phyloP scores from a whole-genome alignment of 2,888 invertebrate species.

The Scotopteryx bipunctaria region DNA sequence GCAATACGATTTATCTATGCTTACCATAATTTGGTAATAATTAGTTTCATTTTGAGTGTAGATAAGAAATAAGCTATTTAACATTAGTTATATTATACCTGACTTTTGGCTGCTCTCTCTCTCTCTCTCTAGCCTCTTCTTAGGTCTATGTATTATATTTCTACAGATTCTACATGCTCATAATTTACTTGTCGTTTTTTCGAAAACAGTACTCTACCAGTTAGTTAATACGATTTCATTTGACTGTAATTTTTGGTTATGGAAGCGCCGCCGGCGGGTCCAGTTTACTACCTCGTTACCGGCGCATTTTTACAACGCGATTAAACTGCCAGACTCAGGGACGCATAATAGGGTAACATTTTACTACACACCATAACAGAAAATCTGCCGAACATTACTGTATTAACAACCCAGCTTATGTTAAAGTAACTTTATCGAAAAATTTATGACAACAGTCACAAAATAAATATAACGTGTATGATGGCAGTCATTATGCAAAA shows the following conservation, averaged over 20 bases:
- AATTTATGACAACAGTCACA: constrained; percentile 7
- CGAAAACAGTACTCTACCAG: too few relatives aligned
- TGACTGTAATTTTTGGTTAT: constrained; percentile 47
- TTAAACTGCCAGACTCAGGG: constrained; percentile 67
- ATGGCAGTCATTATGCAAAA: constrained; percentile 20
- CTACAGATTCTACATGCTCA: too few relatives aligned
- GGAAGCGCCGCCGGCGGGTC: constrained; percentile 46
- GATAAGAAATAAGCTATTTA: too few relatives aligned
- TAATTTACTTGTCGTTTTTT: too few relatives aligned
- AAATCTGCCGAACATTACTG: constrained; percentile 20
- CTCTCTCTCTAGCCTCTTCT: too few relatives aligned
- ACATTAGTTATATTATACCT: too few relatives aligned
- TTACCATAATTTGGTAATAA: too few relatives aligned
- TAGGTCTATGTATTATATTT: too few relatives aligned
- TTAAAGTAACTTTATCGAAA: constrained; percentile 5
- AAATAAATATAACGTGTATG: constrained; percentile 14
- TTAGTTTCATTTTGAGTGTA: too few relatives aligned
- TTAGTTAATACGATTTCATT: constrained; percentile 3
- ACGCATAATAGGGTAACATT: constrained; percentile 73
- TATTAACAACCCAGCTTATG: constrained; percentile 7
- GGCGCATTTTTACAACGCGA: constrained; percentile 75
- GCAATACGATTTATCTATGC: too few relatives aligned
- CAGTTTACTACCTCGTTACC: constrained; percentile 75
- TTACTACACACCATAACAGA: constrained; percentile 45
- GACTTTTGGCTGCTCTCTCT: too few relatives aligned